These are phyloP conservation scores for Clarias fuscus DNA, from an alignment of 2,797 vertebrate species.

Conservation along the genomic window DNA sequence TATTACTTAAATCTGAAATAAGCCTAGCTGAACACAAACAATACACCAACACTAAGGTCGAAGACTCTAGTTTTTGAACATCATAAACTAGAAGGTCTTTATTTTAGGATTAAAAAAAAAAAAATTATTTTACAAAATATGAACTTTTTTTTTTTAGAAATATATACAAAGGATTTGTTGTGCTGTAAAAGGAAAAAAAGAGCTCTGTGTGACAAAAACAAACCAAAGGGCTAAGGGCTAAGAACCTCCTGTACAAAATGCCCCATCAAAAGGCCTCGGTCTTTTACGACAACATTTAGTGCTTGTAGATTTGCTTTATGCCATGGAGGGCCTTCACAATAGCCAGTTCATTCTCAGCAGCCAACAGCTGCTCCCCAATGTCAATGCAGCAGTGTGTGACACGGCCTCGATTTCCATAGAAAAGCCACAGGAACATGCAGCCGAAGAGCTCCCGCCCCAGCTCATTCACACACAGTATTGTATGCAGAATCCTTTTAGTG, in stretches of 20 bases:
- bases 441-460: slow-evolving; percentile 76
- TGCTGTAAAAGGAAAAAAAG: slow-evolving; percentile 74
- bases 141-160: slow-evolving; percentile 82
- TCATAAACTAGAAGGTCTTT: slow-evolving; percentile 90
- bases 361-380: slow-evolving; percentile 75
- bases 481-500: slow-evolving; percentile 79
- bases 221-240: slow-evolving; percentile 53
- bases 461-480: slow-evolving; percentile 79
- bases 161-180: slow-evolving; percentile 78
- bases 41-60: slow-evolving; percentile 46
- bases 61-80: slow-evolving; percentile 54
- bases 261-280: slow-evolving; percentile 50
- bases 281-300: slow-evolving; percentile 77
- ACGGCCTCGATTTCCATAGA: slow-evolving; percentile 88
- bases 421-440: slow-evolving; percentile 85
- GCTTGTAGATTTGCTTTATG: slow-evolving; percentile 84
- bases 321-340: slow-evolving; percentile 84
- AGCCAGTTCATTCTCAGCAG: slow-evolving; percentile 82
- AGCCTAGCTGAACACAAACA: slow-evolving; percentile 21
- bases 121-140: slow-evolving; percentile 97
- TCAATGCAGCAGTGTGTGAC: slow-evolving; percentile 83
- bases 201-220: slow-evolving; percentile 64
- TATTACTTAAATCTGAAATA: not conserved
- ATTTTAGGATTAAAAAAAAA: too few relatives aligned
- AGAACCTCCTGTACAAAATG: slow-evolving; percentile 75